Conservation (phyloP, 1,140 invertebrate species). For the Camponotus floridanus region DNA sequence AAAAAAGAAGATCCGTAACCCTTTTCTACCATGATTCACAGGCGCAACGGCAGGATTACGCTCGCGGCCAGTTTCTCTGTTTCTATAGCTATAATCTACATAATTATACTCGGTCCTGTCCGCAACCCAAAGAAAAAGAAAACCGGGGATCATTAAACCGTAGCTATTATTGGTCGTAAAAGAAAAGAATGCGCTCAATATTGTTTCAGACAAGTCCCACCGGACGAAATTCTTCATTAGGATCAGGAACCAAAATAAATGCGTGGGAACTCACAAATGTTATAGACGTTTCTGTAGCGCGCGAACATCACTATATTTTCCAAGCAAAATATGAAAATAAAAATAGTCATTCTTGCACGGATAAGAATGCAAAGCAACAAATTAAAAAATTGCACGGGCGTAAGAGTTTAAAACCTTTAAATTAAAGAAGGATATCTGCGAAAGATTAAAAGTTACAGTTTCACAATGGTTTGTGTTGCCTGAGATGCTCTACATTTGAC, state of each 20-base stretch:
- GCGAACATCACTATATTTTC: neutral
- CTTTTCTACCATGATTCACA: slow-evolving; percentile 70
- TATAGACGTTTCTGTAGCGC: slow-evolving; percentile 26
- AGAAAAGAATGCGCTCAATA: slow-evolving; percentile 64
- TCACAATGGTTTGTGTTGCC: neutral
- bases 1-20: slow-evolving; percentile 57
- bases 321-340: neutral
- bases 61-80: slow-evolving; percentile 69
- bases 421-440: neutral
- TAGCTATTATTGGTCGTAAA: slow-evolving; percentile 72
- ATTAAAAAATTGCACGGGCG: neutral
- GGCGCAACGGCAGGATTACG: slow-evolving; percentile 54
- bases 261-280: slow-evolving; percentile 31
- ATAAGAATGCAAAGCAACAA: slow-evolving; percentile 8
- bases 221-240: slow-evolving; percentile 59
- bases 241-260: slow-evolving; percentile 38
- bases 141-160: slow-evolving; percentile 60
- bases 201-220: slow-evolving; percentile 53
- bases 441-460: slow-evolving; percentile 6
- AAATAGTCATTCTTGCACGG: neutral
- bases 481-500: slow-evolving; percentile 2
- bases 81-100: slow-evolving; percentile 73
- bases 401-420: neutral
- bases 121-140: slow-evolving; percentile 47
- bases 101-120: slow-evolving; percentile 69